These are phyloP conservation scores for Pachydiplax longipennis DNA, from an alignment of 2,888 invertebrate species.

Conservation along the genomic window DNA sequence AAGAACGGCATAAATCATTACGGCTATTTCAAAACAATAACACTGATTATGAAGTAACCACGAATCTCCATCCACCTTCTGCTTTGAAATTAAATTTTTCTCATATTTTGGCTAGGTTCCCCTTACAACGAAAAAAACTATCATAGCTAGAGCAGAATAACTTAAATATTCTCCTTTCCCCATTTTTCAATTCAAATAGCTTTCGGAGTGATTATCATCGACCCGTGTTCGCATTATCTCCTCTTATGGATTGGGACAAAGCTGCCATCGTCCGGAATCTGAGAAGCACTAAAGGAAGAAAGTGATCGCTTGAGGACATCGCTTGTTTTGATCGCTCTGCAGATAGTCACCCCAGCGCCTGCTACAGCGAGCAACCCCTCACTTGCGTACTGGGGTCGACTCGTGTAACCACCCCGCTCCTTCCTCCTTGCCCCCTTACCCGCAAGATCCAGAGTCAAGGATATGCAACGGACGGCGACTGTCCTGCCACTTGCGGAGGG, in stretches of 20 bases:
- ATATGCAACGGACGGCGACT: not conserved
- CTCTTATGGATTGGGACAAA: not conserved
- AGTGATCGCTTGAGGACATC: not conserved
- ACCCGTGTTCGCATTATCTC: not conserved
- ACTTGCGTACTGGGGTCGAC: not conserved
- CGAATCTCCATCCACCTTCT: no score
- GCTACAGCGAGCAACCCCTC: not conserved
- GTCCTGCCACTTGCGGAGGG: constrained; percentile 28
- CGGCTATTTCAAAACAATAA: no score
- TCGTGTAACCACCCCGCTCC: not conserved
- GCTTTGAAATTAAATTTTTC: no score
- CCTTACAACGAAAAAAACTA: no score
- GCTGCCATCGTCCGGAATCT: not conserved
- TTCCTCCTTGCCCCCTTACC: not conserved
- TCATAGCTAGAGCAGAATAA: no score
- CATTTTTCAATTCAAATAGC: not conserved
- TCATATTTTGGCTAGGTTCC: no score
- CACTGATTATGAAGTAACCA: no score
- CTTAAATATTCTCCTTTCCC: not conserved
- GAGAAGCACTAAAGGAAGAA: not conserved
- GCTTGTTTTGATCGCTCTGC: not conserved
- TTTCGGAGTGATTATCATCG: not conserved
- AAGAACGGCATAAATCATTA: no score
- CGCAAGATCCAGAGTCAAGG: constrained; percentile 31
- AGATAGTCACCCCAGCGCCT: not conserved